A percentile compares a stretch with the other conserved stretches of the same genome.
Evolutionary conservation across 2,113 vertebrate species (phyloP).

Genomic region (Paratilapia polleni): DNA sequence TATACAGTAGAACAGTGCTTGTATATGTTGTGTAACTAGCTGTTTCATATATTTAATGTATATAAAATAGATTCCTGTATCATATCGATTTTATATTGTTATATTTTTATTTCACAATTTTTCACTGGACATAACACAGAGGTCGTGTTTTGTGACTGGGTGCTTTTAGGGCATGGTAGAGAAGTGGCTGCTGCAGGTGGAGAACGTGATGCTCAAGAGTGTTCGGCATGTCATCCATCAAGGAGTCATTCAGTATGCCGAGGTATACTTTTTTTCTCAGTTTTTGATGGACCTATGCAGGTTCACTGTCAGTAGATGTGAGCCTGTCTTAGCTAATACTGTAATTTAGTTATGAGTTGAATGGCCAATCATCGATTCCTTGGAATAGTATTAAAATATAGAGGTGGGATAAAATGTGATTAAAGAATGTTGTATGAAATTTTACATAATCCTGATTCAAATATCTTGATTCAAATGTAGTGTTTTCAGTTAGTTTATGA

Average conservation of each 20-base stretch:
- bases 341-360: background rate
- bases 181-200: conserved; percentile 93
- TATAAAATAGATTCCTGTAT: background rate
- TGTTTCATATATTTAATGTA: background rate
- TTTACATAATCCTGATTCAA: too few species aligned
- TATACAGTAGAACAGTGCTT: conserved; percentile 51
- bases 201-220: conserved; percentile 87
- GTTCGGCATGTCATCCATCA: conserved; percentile 83
- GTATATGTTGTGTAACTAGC: background rate
- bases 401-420: background rate
- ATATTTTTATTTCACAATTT: background rate
- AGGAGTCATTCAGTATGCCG: conserved; percentile 81
- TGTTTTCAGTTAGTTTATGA: background rate
- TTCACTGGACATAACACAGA: background rate
- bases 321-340: background rate
- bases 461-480: too few species aligned
- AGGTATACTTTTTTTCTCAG: conserved; percentile 77
- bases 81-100: background rate
- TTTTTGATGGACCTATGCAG: background rate
- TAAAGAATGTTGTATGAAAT: background rate
- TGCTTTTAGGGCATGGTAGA: conserved; percentile 90
- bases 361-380: too few species aligned
- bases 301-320: too few species aligned
- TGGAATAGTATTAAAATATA: background rate
- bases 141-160: background rate